Evolutionary conservation across 2,797 vertebrate species (phyloP).

Genomic region (Coregonus suidteri): DNA sequence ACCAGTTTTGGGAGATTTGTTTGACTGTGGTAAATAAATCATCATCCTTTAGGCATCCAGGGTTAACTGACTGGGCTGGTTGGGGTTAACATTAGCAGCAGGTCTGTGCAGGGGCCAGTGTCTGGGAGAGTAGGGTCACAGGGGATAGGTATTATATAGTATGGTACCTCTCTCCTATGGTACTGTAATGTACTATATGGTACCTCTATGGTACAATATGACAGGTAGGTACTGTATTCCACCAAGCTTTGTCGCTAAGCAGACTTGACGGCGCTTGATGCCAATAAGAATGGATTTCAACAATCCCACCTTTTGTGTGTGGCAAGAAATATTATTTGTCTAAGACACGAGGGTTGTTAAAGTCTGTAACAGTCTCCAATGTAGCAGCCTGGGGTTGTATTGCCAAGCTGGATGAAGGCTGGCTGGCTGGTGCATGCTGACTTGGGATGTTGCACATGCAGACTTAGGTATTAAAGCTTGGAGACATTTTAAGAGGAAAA

Average conservation of each 20-base stretch:
- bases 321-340: slow-evolving; percentile 54
- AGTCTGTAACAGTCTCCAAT: slow-evolving; percentile 58
- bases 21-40: background rate
- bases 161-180: slow-evolving; percentile 11
- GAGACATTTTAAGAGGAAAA: background rate
- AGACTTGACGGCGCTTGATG: slow-evolving; percentile 58
- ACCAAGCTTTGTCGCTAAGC: slow-evolving; percentile 53
- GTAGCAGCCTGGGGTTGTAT: slow-evolving; percentile 21
- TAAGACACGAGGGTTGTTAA: slow-evolving; percentile 40
- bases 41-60: background rate
- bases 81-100: no score
- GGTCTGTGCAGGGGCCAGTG: background rate
- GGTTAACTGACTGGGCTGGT: background rate
- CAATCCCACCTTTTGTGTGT: slow-evolving; percentile 60
- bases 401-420: slow-evolving; percentile 2
- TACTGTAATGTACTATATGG: no score
- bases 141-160: slow-evolving; percentile 35
- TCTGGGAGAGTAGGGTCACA: background rate
- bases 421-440: slow-evolving; percentile 24
- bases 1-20: background rate
- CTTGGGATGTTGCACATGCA: slow-evolving; percentile 48
- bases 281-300: slow-evolving; percentile 67
- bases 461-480: slow-evolving; percentile 21
- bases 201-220: slow-evolving; percentile 16
- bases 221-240: slow-evolving; percentile 52